Percentiles rank a stretch among this genome's conserved stretches.
These are phyloP conservation scores for Callorhinus ursinus DNA, from an alignment of 2,113 vertebrate species.

Conservation along the genomic window DNA sequence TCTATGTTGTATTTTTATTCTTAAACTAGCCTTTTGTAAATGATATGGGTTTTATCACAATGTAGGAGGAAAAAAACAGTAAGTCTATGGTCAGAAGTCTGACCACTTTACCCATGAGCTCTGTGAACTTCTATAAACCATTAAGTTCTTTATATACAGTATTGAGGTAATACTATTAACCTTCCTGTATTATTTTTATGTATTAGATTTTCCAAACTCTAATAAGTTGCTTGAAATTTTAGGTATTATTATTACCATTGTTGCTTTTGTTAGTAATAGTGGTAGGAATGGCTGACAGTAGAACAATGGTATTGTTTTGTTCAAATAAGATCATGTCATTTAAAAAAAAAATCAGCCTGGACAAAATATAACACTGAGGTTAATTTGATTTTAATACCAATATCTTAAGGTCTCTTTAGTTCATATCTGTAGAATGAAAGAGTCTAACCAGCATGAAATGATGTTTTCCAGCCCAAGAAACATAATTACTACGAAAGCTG, in stretches of 20 bases:
- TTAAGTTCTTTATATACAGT: background rate
- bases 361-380: background rate
- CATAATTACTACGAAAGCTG: background rate
- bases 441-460: background rate
- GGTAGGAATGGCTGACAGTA: background rate
- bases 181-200: background rate
- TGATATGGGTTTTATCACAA: background rate
- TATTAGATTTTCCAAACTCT: background rate
- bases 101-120: background rate
- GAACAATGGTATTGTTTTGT: background rate
- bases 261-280: background rate
- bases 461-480: background rate
- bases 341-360: background rate
- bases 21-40: background rate
- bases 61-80: background rate
- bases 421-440: background rate
- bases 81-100: background rate
- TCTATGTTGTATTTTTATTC: background rate
- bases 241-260: background rate
- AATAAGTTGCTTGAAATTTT: background rate
- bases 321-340: background rate
- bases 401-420: background rate
- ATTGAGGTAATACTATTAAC: background rate
- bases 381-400: background rate
- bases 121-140: background rate